A percentile compares a stretch with the other conserved stretches of the same genome.
Evolutionary conservation across 2,797 vertebrate species (phyloP).

Genomic region (Graptemys geographica): DNA sequence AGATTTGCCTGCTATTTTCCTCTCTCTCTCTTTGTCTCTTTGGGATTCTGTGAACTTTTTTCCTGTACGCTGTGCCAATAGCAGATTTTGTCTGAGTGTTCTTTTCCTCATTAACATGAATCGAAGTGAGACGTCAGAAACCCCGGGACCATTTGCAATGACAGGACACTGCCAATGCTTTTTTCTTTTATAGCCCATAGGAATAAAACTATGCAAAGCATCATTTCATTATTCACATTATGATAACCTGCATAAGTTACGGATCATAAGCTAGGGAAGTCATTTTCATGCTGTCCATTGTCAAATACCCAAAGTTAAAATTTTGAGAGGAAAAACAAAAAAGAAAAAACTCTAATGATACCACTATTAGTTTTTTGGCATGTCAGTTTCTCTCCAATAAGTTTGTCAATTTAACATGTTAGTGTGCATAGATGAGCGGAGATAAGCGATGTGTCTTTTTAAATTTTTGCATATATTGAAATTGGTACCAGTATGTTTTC

Average conservation of each 20-base stretch:
- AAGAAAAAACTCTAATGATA: neutral
- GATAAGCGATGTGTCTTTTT: neutral
- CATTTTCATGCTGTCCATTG: neutral
- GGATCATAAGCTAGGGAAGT: constrained; percentile 1
- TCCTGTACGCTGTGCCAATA: constrained; percentile 60
- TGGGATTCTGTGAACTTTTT: constrained; percentile 63
- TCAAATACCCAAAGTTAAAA: constrained; percentile 27
- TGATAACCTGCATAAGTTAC: constrained; percentile 64
- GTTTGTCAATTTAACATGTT: neutral
- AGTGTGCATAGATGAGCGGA: neutral
- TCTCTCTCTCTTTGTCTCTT: neutral
- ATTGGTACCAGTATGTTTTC: neutral
- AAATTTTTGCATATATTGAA: neutral
- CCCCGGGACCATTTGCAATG: constrained; percentile 67
- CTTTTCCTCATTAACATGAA: constrained; percentile 72
- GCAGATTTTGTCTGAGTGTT: constrained; percentile 61
- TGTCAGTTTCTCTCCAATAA: neutral
- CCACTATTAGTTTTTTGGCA: neutral
- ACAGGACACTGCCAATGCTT: constrained; percentile 68
- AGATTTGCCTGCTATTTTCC: constrained; percentile 52
- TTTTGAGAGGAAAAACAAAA: neutral
- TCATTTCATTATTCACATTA: constrained; percentile 67
- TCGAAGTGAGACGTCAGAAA: constrained; percentile 73
- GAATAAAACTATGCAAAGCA: constrained; percentile 69
- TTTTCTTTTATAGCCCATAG: constrained; percentile 66